These are phyloP conservation scores for Chamaea fasciata DNA, from an alignment of 2,113 vertebrate species.

Conservation along the genomic window DNA sequence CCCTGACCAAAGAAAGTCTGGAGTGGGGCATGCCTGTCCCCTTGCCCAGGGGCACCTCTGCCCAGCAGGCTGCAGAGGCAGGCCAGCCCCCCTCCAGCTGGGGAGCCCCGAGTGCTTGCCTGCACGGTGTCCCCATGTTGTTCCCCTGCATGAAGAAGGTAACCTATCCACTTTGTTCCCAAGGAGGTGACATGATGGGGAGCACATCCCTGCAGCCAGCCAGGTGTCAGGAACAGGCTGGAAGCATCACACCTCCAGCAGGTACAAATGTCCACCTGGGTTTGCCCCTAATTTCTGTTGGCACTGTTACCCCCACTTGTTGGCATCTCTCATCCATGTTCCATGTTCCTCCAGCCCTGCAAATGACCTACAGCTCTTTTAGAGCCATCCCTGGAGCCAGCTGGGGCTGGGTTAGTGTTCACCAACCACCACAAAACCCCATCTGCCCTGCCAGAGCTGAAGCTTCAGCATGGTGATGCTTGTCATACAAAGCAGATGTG, in stretches of 20 bases:
- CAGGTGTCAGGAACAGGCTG: background rate
- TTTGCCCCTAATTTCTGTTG: background rate
- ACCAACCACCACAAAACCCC: background rate
- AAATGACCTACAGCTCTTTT: background rate
- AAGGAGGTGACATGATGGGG: rapidly evolving
- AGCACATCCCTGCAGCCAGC: background rate
- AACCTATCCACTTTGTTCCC: background rate
- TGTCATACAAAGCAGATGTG: background rate
- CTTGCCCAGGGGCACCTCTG: background rate
- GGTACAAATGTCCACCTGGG: background rate
- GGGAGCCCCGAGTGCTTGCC: background rate
- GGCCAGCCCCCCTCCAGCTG: background rate
- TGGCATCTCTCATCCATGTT: rapidly evolving
- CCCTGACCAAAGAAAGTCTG: background rate
- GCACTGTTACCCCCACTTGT: background rate
- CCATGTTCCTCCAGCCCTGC: background rate
- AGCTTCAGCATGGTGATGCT: background rate
- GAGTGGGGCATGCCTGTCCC: rapidly evolving
- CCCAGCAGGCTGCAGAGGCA: background rate
- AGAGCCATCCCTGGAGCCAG: background rate
- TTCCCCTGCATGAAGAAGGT: background rate
- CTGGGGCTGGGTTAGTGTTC: background rate
- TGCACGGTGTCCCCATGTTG: rapidly evolving
- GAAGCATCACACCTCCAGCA: background rate
- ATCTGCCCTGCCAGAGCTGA: background rate